Base-by-base conservation (phyloP, 64 coral and sea anemone genomes). In the Stichodactyla helianthus region DNA sequence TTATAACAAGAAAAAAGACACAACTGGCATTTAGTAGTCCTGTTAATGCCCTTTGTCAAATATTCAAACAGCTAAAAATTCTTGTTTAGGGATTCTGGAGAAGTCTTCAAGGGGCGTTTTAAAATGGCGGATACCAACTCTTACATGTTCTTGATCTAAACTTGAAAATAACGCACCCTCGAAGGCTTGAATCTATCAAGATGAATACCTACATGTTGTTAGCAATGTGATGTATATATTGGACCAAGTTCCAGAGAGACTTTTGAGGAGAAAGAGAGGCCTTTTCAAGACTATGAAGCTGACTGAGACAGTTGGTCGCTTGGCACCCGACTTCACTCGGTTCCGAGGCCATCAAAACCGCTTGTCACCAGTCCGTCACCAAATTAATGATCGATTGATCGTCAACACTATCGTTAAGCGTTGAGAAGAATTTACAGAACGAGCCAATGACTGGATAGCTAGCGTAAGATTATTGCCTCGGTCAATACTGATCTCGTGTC, bases 361-460 rank as follows among this genome's bases (percentile, higher is more conserved):
- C 79, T 82, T 82, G 79, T 82, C 79, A 82, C 79, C 79, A 82
- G 79, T 82, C 79, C 79, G 79, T 82, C 79, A 82, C 51, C 79
- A 57, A 51, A 54, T 82, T 82, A 82, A 82, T 82, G 79, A 82
- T 57, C 79, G 79, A 82, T 57, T 82, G 51, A 82, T 57, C 79
- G 79, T 54, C 79, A 57, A 82, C 79, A 82, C 79, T 22, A 82
- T 82, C n/a, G 79, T 22, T 82, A 52, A 51, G 54, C 54, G 79
- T 74, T 82, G 35, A 82, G 79, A 82, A 82, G 79, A 82, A 54
- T 82, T 82, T 82, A 57, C 79, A 13, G 2, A 57, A 11, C 23
- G 51, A 20, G 50, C 79, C 79, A 82, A 82, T 82, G 23, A 23
- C 68, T 27, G 68, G 25, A 27, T 31, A 23, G 68, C 68, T 74